phyloP scores from a whole-genome alignment of 2,797 vertebrate genomes.

The Lepus oiostolus region DNA sequence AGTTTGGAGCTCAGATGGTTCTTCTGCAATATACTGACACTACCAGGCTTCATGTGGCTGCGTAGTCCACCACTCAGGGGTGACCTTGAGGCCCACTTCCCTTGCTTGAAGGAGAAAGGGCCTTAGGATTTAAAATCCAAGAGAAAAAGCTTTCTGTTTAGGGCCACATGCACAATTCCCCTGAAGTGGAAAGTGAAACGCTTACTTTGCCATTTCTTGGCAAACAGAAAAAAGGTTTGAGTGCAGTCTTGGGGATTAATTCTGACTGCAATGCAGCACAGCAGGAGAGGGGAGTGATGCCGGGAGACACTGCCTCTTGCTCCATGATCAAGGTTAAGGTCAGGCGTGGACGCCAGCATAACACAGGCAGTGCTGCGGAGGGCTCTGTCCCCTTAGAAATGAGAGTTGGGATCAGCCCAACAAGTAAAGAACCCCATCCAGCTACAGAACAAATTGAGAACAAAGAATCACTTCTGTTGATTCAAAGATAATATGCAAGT shows the following conservation, averaged over 20 bases:
- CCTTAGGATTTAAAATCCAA: background rate
- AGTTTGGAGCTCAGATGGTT: conserved; percentile 1
- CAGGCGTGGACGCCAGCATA: background rate
- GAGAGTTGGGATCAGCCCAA: background rate
- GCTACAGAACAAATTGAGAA: background rate
- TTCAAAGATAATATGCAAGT: background rate
- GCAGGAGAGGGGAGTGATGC: background rate
- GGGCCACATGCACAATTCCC: background rate
- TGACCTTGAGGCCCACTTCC: background rate
- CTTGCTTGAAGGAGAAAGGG: background rate
- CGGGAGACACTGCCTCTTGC: background rate
- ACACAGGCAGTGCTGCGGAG: background rate
- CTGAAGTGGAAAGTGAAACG: conserved; percentile 8
- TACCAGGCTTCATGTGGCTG: background rate
- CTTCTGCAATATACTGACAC: background rate
- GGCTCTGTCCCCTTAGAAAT: background rate
- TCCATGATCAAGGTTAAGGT: background rate
- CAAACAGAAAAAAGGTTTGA: conserved; percentile 41
- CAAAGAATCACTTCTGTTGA: conserved; percentile 38
- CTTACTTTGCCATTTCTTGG: conserved; percentile 13
- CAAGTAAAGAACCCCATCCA: background rate
- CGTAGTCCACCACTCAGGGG: background rate
- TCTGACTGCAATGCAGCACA: background rate
- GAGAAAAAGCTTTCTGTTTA: background rate
- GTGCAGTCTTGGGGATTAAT: background rate